Conservation (phyloP, 2,888 invertebrate species). For the Myopa testacea region DNA sequence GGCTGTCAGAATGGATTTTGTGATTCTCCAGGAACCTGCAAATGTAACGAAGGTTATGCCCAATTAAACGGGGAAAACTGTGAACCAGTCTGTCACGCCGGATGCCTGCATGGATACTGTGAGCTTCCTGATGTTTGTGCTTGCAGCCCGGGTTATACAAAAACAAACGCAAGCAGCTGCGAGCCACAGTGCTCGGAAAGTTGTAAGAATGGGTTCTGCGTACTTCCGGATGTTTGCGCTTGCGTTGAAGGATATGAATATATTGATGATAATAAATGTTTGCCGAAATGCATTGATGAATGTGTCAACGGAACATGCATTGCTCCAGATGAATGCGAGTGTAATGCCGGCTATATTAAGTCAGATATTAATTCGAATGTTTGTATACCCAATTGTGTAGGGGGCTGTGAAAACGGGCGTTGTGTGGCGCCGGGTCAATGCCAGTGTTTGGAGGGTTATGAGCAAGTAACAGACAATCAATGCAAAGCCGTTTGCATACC, state of each 20-base stretch:
- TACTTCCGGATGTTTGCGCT: conserved; percentile 56
- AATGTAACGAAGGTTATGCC: conserved; percentile 43
- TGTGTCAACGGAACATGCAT: conserved; percentile 74
- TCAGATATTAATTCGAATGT: not conserved
- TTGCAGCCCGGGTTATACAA: conserved; percentile 50
- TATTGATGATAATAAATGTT: conserved; percentile 57
- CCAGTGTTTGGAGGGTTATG: conserved; percentile 41
- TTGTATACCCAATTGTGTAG: conserved; percentile 49
- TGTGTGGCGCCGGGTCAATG: conserved; percentile 57
- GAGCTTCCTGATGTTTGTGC: conserved; percentile 52
- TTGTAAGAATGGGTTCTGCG: conserved; percentile 59
- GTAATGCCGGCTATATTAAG: conserved; percentile 36
- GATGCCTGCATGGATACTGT: conserved; percentile 63
- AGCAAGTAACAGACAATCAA: conserved; percentile 6
- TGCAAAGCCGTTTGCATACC: conserved; percentile 56
- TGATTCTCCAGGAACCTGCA: conserved; percentile 53
- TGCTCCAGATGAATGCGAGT: conserved; percentile 70
- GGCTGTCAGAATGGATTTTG: conserved; percentile 58
- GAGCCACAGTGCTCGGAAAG: conserved; percentile 45
- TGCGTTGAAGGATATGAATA: conserved; percentile 41
- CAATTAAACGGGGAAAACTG: conserved; percentile 22
- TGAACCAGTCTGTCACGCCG: conserved; percentile 48
- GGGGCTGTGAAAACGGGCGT: conserved; percentile 55
- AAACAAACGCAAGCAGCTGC: conserved; percentile 38
- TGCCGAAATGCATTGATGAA: conserved; percentile 46